Evolutionary conservation across 2,888 invertebrate genomes (phyloP).

Genomic region (Bembecia ichneumoniformis): DNA sequence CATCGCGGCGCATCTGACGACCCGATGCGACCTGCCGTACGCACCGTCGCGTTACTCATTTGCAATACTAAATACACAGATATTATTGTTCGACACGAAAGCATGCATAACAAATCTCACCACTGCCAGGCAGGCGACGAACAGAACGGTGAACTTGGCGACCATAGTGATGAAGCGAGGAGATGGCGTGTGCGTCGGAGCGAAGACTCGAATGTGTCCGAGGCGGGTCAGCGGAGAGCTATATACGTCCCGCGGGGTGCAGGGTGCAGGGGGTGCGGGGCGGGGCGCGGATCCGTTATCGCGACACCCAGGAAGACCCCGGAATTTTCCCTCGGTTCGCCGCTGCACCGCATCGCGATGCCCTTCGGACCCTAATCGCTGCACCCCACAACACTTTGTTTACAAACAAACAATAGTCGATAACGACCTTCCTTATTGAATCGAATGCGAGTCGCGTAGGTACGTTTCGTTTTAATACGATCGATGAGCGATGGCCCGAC

Average conservation of each 20-base stretch:
- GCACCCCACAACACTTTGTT: neutral
- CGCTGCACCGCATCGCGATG: neutral
- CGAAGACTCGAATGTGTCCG: conserved; percentile 20
- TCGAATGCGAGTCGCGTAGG: no score
- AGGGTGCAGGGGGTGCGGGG: conserved; percentile 4
- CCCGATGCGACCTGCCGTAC: neutral
- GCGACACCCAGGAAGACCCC: neutral
- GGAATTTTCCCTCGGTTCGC: neutral
- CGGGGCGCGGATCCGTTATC: conserved; percentile 7
- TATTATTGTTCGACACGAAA: neutral
- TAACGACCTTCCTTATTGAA: no score
- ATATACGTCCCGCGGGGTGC: conserved; percentile 1
- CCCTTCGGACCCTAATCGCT: neutral
- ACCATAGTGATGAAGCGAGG: conserved; percentile 29
- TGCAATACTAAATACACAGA: no score
- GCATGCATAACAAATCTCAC: conserved; percentile 29
- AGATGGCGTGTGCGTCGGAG: conserved; percentile 23
- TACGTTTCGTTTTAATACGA: no score
- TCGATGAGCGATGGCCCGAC: no score
- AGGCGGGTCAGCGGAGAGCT: conserved; percentile 2
- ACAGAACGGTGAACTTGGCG: conserved; percentile 36
- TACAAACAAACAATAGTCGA: neutral
- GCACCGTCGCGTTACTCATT: no score
- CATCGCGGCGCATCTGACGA: conserved; percentile 41
- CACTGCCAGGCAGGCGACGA: conserved; percentile 45